Conservation (phyloP, 92 coral and sea anemone species). For the Virgularia gustaviana region DNA sequence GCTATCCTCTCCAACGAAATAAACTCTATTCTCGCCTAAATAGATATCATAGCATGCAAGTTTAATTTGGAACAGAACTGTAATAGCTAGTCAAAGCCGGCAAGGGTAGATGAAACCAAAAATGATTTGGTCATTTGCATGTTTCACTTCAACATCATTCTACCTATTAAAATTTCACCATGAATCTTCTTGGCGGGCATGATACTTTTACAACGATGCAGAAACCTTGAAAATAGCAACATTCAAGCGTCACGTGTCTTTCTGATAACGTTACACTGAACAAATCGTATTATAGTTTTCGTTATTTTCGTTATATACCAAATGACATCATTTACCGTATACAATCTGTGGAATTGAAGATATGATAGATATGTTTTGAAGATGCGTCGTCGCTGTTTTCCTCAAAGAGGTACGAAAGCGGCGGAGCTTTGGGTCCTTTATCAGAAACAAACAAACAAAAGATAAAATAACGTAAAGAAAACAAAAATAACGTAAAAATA, state of each 20-base stretch:
- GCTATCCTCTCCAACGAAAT: conserved; percentile 90
- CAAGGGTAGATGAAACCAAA: too few relatives aligned
- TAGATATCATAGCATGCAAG: background rate
- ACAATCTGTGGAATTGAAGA: conserved; percentile 85
- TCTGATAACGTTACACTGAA: too few relatives aligned
- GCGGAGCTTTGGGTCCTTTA: conserved; percentile 61
- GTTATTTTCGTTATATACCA: background rate
- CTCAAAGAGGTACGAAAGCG: conserved; percentile 87
- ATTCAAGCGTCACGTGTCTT: background rate
- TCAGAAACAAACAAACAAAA: background rate
- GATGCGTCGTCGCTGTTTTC: conserved; percentile 54
- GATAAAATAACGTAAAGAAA: background rate
- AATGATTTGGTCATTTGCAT: background rate
- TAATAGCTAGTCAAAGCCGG: too few relatives aligned
- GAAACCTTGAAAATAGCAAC: conserved; percentile 64
- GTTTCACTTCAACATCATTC: too few relatives aligned
- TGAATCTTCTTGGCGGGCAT: conserved; percentile 75
- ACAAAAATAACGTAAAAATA: background rate
- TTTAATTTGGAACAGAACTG: background rate
- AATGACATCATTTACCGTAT: conserved; percentile 84
- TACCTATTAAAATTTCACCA: conserved; percentile 86
- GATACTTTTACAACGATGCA: conserved; percentile 78
- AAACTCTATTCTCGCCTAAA: conserved; percentile 83
- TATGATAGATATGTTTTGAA: conserved; percentile 79
- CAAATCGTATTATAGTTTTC: background rate